Conservation (phyloP, 2,797 vertebrate genomes). For the Poecilia gillii region DNA sequence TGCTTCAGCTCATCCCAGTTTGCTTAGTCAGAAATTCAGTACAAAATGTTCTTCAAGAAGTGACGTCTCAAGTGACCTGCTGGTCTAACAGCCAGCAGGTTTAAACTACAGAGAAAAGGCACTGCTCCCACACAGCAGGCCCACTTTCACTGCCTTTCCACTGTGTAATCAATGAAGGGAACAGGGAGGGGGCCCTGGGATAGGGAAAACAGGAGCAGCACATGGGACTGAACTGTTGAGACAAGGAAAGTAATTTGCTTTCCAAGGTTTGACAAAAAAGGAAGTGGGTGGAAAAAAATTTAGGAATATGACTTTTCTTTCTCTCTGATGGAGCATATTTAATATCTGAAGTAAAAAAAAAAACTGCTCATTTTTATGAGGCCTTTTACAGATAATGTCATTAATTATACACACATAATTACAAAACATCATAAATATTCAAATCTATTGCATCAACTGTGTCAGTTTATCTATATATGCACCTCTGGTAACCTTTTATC, state of each 20-base stretch:
- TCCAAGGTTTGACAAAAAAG: neutral
- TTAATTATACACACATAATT: neutral
- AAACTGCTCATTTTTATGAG: neutral
- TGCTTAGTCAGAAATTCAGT: neutral
- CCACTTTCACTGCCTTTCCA: conserved; percentile 2
- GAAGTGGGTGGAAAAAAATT: neutral
- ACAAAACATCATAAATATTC: neutral
- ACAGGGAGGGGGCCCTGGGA: neutral
- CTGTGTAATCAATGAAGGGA: neutral
- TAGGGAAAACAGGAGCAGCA: neutral
- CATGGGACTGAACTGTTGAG: neutral
- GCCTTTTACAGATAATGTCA: neutral
- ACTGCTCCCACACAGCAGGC: conserved; percentile 8
- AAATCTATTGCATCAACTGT: neutral
- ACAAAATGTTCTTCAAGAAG: neutral
- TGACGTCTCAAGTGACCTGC: neutral
- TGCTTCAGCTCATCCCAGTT: neutral
- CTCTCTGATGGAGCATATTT: neutral
- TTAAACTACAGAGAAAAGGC: neutral
- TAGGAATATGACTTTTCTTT: neutral
- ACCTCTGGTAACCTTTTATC: neutral
- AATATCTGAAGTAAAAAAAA: neutral
- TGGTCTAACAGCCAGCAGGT: conserved; percentile 3
- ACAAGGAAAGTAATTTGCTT: neutral
- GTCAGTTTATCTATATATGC: neutral